These are phyloP conservation scores for Anadara kagoshimensis DNA, from an alignment of 1,140 invertebrate genomes.

Conservation along the genomic window DNA sequence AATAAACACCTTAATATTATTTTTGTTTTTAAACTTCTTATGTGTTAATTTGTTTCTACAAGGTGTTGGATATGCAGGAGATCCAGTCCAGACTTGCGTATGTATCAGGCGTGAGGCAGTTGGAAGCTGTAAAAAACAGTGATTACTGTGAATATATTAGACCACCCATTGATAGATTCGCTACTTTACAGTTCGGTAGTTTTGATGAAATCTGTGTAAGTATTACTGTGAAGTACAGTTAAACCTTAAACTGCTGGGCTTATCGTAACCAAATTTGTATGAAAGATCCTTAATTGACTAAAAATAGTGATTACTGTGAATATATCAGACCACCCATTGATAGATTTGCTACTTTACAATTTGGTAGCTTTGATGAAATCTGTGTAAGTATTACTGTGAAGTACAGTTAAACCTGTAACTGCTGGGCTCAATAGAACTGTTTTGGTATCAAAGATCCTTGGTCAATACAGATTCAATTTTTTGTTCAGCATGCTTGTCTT, in stretches of 20 bases:
- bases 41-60: slow-evolving; percentile 17
- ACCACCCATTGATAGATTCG: slow-evolving; percentile 97
- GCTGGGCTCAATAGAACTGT: too few species aligned
- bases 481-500: too few species aligned
- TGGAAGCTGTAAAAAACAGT: slow-evolving; percentile 97
- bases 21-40: background rate
- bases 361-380: too few species aligned
- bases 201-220: slow-evolving; percentile 91
- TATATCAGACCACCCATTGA: too few species aligned
- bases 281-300: too few species aligned
- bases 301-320: too few species aligned
- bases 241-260: background rate
- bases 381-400: too few species aligned
- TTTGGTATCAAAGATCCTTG: too few species aligned
- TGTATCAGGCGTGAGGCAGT: slow-evolving; percentile 96
- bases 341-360: too few species aligned
- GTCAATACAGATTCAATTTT: too few species aligned
- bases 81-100: slow-evolving; percentile 98
- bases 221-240: background rate
- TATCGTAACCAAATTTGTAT: background rate
- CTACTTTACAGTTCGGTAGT: slow-evolving; percentile 96
- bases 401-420: too few species aligned
- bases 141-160: slow-evolving; percentile 99
- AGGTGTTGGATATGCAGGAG: slow-evolving; percentile 96
- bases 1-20: too few species aligned